Base-by-base conservation (phyloP, 2,113 vertebrate genomes). In the Himantopus leucocephalus region DNA sequence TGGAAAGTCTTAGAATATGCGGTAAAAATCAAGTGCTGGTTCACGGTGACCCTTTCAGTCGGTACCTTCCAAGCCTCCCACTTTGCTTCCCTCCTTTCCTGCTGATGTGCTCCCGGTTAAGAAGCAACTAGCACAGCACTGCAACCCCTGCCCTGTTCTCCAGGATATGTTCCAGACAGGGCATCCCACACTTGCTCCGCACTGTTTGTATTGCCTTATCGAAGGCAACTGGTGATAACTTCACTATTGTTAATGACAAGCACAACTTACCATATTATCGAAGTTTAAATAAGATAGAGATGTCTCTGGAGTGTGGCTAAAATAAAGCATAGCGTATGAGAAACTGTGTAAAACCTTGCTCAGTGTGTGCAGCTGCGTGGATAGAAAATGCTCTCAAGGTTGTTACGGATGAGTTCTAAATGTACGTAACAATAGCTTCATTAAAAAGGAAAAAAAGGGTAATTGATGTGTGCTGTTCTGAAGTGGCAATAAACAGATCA, bases 181-280 rank as follows among this genome's bases (percentile, higher is more conserved):
- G 82, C 83, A 93, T 77, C 91, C 45, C 60, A 92, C 39, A 11
- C 62, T 92, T 68, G n/a, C 55, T 86, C 74, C 2, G 1, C 34
- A 39, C 62, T 97, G 27, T 97, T 98, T 96, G 91, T 92, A 53
- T 94, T 97, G 21, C 41, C 39, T 96, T 98, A 98, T 98, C 97
- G 3, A 86, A 94, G 43, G 93, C 59, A 80, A 52, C 63, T 68
- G 47, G 84, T 81, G 96, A 92, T 97, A 97, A 95, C 80, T 96
- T 95, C 3, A 0, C 85, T 87, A 71, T 94, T 97, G 85, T 94
- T 95, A 90, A 91, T 26, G 53, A 56, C 60, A 92, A 83, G 76
- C 47, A 66, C 76, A 85, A 70, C 56, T 93, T 83, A 45, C 27
- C 75, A 4, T 93, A 60, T 89, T 97, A 98, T 97, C 96, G 72